Evolutionary conservation across 1,140 invertebrate genomes (phyloP).

Genomic region (Bombus difficillimus): DNA sequence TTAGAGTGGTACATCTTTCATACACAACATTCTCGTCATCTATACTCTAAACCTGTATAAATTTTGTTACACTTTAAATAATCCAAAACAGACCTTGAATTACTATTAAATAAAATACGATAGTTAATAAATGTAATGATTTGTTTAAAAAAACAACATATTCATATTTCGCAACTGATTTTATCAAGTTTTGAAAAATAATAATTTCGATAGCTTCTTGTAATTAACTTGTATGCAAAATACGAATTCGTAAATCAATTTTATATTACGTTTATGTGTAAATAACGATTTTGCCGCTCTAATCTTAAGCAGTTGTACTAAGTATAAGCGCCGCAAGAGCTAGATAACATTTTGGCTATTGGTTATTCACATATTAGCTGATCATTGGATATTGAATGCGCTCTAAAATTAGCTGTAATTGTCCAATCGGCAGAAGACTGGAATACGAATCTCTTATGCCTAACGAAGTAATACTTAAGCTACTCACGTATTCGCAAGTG

Average conservation of each 20-base stretch:
- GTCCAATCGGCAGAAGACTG: slow-evolving; percentile 43
- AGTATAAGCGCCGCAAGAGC: neutral
- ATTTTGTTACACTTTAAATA: slow-evolving; percentile 33
- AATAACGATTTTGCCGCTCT: neutral
- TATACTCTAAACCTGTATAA: slow-evolving; percentile 33
- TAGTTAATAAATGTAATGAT: neutral
- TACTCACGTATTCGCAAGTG: slow-evolving; percentile 47
- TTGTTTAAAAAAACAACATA: neutral
- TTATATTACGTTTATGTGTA: neutral
- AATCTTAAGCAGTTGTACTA: neutral
- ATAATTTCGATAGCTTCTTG: neutral
- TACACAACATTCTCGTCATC: slow-evolving; percentile 52
- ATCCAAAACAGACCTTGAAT: slow-evolving; percentile 3
- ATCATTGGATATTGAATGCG: slow-evolving; percentile 34
- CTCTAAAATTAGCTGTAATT: slow-evolving; percentile 60
- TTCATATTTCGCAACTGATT: neutral
- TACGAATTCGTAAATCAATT: neutral
- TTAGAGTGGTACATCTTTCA: slow-evolving; percentile 54
- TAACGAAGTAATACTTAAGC: slow-evolving; percentile 47
- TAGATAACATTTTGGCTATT: neutral
- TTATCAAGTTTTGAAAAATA: neutral
- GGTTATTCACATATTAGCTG: slow-evolving; percentile 32
- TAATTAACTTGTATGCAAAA: slow-evolving; percentile 33
- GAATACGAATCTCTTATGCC: slow-evolving; percentile 48
- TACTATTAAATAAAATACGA: neutral